These are phyloP conservation scores for Peromyscus melanophrys DNA, from an alignment of 2,797 vertebrate species.

Conservation along the genomic window DNA sequence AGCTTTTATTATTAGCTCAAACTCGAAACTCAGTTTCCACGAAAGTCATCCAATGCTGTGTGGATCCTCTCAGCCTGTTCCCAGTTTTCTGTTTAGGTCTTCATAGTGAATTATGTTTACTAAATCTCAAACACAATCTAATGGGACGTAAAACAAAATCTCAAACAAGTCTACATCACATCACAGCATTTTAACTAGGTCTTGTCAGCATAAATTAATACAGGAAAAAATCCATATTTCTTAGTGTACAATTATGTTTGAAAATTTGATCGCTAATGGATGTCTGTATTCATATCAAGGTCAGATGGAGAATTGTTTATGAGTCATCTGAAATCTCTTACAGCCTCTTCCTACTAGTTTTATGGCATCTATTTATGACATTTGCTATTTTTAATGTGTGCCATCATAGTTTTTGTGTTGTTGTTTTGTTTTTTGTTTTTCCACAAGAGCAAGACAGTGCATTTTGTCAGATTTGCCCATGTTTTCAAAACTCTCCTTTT, in stretches of 20 bases:
- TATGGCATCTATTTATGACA: constrained; percentile 87
- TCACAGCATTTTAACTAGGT: constrained; percentile 85
- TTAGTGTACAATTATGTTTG: constrained; percentile 90
- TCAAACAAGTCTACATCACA: constrained; percentile 78
- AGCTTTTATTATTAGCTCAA: constrained; percentile 51
- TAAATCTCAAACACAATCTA: constrained; percentile 79
- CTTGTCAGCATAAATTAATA: constrained; percentile 87
- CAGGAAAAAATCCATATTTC: constrained; percentile 84
- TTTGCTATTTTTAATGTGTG: constrained; percentile 88
- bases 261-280: constrained; percentile 91
- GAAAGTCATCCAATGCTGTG: not conserved
- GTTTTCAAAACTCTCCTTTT: constrained; percentile 90
- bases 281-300: constrained; percentile 90
- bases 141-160: constrained; percentile 83
- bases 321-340: constrained; percentile 90
- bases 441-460: constrained; percentile 83
- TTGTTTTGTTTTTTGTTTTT: constrained; percentile 35
- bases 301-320: constrained; percentile 89
- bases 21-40: constrained; percentile 51
- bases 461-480: constrained; percentile 89
- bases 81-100: constrained; percentile 42
- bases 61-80: constrained; percentile 7
- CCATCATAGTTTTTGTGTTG: constrained; percentile 72
- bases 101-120: constrained; percentile 81
- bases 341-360: constrained; percentile 84